Evolutionary conservation across 2,797 vertebrate species (phyloP), one percentile per base, ranked within the genome.

Genomic region (Bovichtus variegatus): DNA sequence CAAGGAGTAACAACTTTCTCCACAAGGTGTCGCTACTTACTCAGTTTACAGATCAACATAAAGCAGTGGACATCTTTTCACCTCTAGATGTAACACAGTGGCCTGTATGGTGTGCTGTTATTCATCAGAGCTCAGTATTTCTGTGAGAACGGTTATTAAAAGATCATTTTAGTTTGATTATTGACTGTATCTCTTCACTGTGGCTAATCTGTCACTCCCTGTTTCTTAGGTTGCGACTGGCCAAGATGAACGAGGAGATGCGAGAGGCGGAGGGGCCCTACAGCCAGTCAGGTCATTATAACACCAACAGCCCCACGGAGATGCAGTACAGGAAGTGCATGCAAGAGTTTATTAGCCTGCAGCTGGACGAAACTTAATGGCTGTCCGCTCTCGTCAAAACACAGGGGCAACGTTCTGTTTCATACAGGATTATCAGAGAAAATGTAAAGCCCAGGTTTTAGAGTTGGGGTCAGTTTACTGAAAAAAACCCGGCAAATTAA

Each of bases 231-330:
- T 91, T 99, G 91, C 97, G 98, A 44, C 93, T 99, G 89, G 98
- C 98, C 65, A 97, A 98, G 94, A 99, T 99, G 98, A 99, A 99
- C 36, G 98, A 99, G 92, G 98, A 99, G 91, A 99, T 99, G 98
- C 96, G 98, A 8, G 98, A 99, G 93, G 96, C 97, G 0, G 98
- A 99, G 94, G 98, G 98, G 62, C 96, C 96, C 61, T 99, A 97
- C 92, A 97, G 96, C 92, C 97, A 97, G 91, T 96, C 98, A 99
- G 98, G 98, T 99, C 97, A 97, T 96, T 98, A 97, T 94, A 95
- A 96, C 76, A 95, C 95, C 93, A 97, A 97, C 94, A 98, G 96
- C 90, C 97, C 96, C 82, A 99, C 98, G 47, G 97, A 99, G 94
- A 97, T 98, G 96, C 98, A 99, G 92, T 99, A 98, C 94, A 98